Evolutionary conservation across 2,113 vertebrate genomes (phyloP), one percentile per base, ranked within the genome.

Genomic region (Lonchura striata): DNA sequence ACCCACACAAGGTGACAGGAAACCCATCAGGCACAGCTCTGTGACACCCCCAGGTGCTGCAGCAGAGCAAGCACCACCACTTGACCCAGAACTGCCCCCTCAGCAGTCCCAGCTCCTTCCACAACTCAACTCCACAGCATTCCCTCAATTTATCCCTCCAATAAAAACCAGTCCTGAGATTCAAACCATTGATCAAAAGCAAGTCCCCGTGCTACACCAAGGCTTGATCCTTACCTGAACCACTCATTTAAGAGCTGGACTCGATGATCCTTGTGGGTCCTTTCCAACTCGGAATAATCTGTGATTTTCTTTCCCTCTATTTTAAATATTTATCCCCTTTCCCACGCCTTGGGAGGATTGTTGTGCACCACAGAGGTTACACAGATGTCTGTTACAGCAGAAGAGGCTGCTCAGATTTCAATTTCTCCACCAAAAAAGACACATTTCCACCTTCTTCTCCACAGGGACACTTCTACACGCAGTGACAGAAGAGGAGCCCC

Each of bases 321-420:
- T 80, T 78, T 33, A 31, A 35, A 6, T 18, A 68, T 10, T 76
- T 15, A 11, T 31, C 9, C 15, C 15, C 31, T 60, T 63, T 54
- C 25, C 52, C 35, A 13, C 0, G 1, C 21, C 49, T 42, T 6
- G 7, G 7, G 56, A 61, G 5, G 8, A 9, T 19, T 15, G 42
- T 1, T 54, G 53, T 3, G 77, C 75, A 42, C 10, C 5, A 1
- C 8, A 39, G 69, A 56, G 46, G 17, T 19, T 2, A 31, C 46
- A 5, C 0, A 8, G 33, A 15, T 0, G 1, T n/a, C n/a, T n/a
- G n/a, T n/a, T n/a, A n/a, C 7, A 35, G 35, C 61, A 59, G 27
- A 61, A 69, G 15, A 37, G 16, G 15, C 17, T 59, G 46, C 60
- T 44, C 27, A 13, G 20, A 35, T 52, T 79, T 20, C 21, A 63